Base-by-base conservation (phyloP, 2,888 invertebrate species). In the Leucoptera coffeella region DNA sequence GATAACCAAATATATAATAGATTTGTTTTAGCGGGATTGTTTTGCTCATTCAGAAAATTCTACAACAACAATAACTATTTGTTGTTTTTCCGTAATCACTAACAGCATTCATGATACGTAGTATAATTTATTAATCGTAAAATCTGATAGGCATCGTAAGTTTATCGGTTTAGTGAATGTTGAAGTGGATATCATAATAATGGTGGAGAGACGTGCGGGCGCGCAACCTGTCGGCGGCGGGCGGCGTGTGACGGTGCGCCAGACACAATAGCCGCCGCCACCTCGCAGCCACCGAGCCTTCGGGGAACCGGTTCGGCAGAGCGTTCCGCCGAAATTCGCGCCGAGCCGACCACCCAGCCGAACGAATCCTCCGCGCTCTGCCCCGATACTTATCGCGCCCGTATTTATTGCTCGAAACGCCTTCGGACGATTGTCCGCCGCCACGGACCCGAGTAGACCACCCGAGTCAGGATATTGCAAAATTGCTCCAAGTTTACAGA, bases 281-380 rank as follows among this genome's bases (percentile, higher is more conserved):
- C 32, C 40, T 34, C 43, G 40, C n/a, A n/a, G n/a, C 30, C 32
- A 36, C 45, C 47, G 54, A 47, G 53, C 57, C 56, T 65, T 65
- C 65, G 45, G 39, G 42, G 65, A 65, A 65, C 67, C 67, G 67
- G 67, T 65, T 53, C 38, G 11, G n/a, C 9, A 47, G 54, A 50
- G 48, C 50, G 59, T 53, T 55, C 58, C 48, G 62, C 65, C 67
- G 64, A 65, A 67, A 56, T 65, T 69, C 37, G 64, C 62, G 57
- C 43, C 37, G 64, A 62, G 57, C 43, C 64, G 65, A 62, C 67
- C 65, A 65, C 64, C 67, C 65, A 64, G 49, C 47, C n/a, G n/a
- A n/a, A n/a, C n/a, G n/a, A n/a, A n/a, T n/a, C n/a, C 26, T 14
- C 28, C 38, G 40, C 17, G 14, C 20, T 14, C 9, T 24, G 20